Evolutionary conservation across 2,113 vertebrate species (phyloP), one percentile per base, ranked within the genome.

Genomic region (Ptilonorhynchus violaceus): DNA sequence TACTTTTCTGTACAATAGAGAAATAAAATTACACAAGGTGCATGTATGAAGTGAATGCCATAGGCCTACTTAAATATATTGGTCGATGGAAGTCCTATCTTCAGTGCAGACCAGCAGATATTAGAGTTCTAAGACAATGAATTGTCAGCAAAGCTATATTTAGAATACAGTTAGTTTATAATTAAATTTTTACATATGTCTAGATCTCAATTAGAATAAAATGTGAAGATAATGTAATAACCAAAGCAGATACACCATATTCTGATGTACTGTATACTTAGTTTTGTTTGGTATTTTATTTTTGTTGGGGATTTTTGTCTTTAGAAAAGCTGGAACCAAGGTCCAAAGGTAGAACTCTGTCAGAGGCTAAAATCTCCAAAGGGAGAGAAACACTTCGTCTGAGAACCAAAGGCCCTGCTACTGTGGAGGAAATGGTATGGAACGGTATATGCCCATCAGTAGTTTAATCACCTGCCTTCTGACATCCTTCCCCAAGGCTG

Each of bases 311-410:
- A 30, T 68, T 35, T 97, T 46, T 97, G 5, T 64, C 86, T 96
- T 62, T 94, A 99, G 99, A 99, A 97, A 99, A 98, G 98, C 96
- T 99, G 35, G 99, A 99, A 93, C 98, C 99, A 10, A 98, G 99
- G 66, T 98, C 99, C 73, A 99, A 97, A 95, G 97, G 98, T 27
- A 91, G 96, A 93, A 98, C 97, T 97, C 91, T 98, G 9, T 94
- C 97, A 25, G 98, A 97, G 17, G 98, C 92, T 80, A 99, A 98
- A 95, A 96, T 99, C 9, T 98, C 98, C 64, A 98, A 97, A 16
- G 98, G 98, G 22, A 98, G 96, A 94, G 99, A 98, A 78, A 99
- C 99, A 2, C 97, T 99, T 93, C 98, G 99, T 22, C 98, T 99
- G 69, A 98, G 99, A 92, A 97, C 98, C 23, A 99, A 99, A 94